These are phyloP conservation scores for Puma concolor DNA, from an alignment of 2,113 vertebrate species.

Conservation along the genomic window DNA sequence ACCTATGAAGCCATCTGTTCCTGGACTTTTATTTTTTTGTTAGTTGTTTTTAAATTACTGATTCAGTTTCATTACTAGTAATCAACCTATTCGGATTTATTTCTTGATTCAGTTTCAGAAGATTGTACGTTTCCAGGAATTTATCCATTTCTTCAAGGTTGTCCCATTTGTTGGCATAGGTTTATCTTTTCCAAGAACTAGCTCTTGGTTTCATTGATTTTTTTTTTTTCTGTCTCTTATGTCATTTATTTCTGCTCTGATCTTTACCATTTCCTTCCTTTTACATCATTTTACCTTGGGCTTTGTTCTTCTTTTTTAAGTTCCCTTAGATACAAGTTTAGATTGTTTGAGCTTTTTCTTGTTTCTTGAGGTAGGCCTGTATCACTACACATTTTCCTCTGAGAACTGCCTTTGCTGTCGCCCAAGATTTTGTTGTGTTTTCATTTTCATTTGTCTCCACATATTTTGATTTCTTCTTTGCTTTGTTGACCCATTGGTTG, in stretches of 20 bases:
- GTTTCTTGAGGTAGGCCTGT: background rate
- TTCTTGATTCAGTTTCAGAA: background rate
- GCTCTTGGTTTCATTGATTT: background rate
- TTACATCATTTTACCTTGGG: background rate
- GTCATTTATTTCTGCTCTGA: background rate
- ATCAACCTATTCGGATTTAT: background rate
- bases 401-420: background rate
- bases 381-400: background rate
- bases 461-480: background rate
- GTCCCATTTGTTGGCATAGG: background rate
- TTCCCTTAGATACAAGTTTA: background rate
- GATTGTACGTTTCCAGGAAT: background rate
- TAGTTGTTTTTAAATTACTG: background rate
- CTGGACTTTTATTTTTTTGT: background rate
- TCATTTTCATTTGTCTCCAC: background rate
- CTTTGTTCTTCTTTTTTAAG: background rate
- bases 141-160: background rate
- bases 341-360: background rate
- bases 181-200: background rate
- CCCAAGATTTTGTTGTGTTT: background rate
- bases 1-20: background rate
- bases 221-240: background rate
- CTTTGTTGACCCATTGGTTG: background rate
- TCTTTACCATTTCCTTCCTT: background rate
- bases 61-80: background rate